Base-by-base conservation (phyloP, 2,113 vertebrate genomes). In the Numida meleagris region DNA sequence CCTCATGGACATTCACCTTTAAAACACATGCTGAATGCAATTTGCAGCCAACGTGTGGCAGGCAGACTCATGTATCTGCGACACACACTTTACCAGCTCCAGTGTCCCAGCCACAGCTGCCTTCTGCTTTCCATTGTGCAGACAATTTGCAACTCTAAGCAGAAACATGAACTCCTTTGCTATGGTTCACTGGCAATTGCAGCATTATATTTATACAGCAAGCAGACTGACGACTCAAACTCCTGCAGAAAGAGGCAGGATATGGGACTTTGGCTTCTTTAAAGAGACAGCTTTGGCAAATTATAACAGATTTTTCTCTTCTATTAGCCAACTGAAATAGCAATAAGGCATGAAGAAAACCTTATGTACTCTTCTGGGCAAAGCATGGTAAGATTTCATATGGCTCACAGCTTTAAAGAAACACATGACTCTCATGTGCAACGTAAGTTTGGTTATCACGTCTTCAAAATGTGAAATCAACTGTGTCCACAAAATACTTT, bases 101-200 rank as follows among this genome's bases (percentile, higher is more conserved):
- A 57, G 24, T 88, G 68, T 86, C 73, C 40, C 75, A 61, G 82
- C 20, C 57, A 43, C 34, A 23, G 76, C 67, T 86, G 91, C 88
- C 53, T 88, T 95, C 68, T 62, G 68, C 90, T 91, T 93, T 88
- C 78, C 57, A 78, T 74, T 81, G 81, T 83, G 65, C 79, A 88
- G 72, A 90, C 74, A 88, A 94, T 94, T 93, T 95, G 94, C 88
- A 94, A 17, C 85, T 80, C 89, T 91, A 94, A 95, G 93, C 91
- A 93, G 89, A 95, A 96, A 91, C 91, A 91, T 90, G 94, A 96
- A 94, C 93, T 93, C 61, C 82, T 93, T 89, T 95, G 82, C 79
- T 82, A 93, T 29, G 89, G 96, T 95, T 96, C 96, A 95, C 88
- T 78, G 91, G 79, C 72, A 96, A 86, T 97, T 95, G 91, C 89